phyloP scores from a whole-genome alignment of 1,140 invertebrate genomes.

The Brachionus plicatilis region DNA sequence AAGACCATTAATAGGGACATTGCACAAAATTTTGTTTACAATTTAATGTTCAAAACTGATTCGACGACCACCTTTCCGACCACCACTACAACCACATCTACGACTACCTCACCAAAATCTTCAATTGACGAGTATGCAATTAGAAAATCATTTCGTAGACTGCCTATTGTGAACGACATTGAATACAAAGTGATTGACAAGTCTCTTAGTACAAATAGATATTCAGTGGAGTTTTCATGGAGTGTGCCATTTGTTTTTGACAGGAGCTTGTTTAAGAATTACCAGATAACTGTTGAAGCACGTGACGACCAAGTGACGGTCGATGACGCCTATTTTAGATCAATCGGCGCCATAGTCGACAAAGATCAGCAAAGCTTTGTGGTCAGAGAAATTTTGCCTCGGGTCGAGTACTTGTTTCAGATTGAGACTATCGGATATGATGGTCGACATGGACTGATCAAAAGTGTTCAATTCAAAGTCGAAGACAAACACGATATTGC shows the following conservation, averaged over 20 bases:
- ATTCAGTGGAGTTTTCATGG: conserved; percentile 1
- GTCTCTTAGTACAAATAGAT: not conserved
- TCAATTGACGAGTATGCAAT: not conserved
- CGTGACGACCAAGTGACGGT: not conserved
- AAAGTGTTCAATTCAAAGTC: not conserved
- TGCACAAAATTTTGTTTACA: not conserved
- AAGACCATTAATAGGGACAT: not conserved
- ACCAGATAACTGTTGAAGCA: not conserved
- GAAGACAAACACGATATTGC: not conserved
- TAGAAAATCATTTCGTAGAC: not conserved
- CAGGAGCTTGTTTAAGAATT: not conserved
- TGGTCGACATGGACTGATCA: not conserved
- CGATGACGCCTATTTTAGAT: not conserved
- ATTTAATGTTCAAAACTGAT: not conserved
- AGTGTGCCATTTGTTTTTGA: not conserved
- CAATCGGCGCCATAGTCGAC: not conserved
- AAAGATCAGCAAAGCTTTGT: conserved; percentile 26
- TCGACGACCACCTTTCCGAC: not conserved
- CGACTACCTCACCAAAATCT: not conserved
- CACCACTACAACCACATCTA: not conserved
- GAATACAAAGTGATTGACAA: not conserved
- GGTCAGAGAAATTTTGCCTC: not conserved
- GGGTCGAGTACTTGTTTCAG: not conserved
- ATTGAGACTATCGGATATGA: conserved; percentile 10
- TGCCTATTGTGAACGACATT: not conserved